Evolutionary conservation across 2,113 vertebrate species (phyloP).

Genomic region (Calonectris borealis): DNA sequence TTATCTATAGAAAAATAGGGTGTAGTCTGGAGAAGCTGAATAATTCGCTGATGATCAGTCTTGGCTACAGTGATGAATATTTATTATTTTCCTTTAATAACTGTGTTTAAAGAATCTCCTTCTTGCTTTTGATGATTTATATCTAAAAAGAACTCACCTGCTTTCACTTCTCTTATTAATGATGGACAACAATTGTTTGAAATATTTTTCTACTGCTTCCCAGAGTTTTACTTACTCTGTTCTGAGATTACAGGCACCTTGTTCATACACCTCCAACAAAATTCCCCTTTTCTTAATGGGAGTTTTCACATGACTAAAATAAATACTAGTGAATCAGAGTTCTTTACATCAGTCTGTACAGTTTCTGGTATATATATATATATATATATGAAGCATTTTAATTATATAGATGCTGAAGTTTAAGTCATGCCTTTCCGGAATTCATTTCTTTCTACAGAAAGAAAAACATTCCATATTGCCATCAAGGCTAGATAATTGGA

Average conservation of each 20-base stretch:
- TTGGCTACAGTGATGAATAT: slow-evolving; percentile 34
- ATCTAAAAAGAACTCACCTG: neutral
- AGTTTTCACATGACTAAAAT: neutral
- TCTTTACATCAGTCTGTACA: neutral
- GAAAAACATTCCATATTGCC: neutral
- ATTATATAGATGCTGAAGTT: neutral
- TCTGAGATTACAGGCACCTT: neutral
- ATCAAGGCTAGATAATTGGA: neutral
- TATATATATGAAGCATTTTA: neutral
- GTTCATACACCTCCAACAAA: neutral
- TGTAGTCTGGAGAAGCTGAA: slow-evolving; percentile 46
- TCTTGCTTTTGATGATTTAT: slow-evolving; percentile 33
- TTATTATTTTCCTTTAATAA: neutral
- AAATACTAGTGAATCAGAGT: neutral
- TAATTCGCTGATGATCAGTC: slow-evolving; percentile 46
- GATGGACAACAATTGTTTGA: neutral
- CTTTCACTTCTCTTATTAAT: neutral
- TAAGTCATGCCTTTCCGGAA: neutral
- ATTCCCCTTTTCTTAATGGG: neutral
- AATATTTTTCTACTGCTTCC: neutral
- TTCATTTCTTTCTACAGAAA: neutral
- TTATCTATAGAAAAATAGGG: slow-evolving; percentile 56
- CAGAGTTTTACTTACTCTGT: neutral
- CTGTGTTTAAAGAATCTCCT: neutral
- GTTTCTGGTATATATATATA: neutral